Conservation (phyloP, 1,140 invertebrate species). For the Bathynomus jamesi region DNA sequence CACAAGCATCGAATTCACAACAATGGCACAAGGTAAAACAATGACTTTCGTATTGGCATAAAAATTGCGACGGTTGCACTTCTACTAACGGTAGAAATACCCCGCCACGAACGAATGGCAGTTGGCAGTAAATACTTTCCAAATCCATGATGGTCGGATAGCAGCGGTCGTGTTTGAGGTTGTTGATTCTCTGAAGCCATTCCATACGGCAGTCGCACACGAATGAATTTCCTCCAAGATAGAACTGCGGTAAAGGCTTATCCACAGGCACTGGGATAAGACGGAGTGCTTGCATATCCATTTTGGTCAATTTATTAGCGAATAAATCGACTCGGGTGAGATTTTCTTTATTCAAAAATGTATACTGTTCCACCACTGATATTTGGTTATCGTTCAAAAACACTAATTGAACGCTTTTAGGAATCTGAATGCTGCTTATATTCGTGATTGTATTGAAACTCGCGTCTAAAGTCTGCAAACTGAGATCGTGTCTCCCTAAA, state of each 20-base stretch:
- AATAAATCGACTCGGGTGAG: constrained; percentile 73
- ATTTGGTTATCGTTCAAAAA: constrained; percentile 78
- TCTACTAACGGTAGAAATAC: constrained; percentile 62
- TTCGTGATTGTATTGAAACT: constrained; percentile 74
- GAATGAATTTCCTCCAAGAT: constrained; percentile 78
- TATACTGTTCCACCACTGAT: constrained; percentile 56
- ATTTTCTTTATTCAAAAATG: constrained; percentile 73
- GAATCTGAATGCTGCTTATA: constrained; percentile 53
- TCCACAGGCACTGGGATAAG: constrained; percentile 61
- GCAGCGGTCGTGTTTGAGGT: constrained; percentile 56
- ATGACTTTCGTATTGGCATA: constrained; percentile 85
- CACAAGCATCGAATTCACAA: constrained; percentile 90
- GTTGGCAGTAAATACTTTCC: constrained; percentile 80
- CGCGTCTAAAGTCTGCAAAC: constrained; percentile 66
- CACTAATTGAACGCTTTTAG: constrained; percentile 65
- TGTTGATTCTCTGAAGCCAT: constrained; percentile 74
- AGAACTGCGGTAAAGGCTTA: constrained; percentile 67
- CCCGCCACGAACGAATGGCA: constrained; percentile 72
- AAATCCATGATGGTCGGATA: constrained; percentile 84
- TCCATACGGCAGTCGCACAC: constrained; percentile 62
- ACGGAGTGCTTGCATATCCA: constrained; percentile 69
- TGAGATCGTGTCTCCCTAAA: constrained; percentile 61
- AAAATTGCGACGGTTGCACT: constrained; percentile 75
- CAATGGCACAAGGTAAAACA: constrained; percentile 89
- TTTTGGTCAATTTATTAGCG: constrained; percentile 70